Conservation (phyloP, 2,888 invertebrate genomes). For the Spicauda simplicius region DNA sequence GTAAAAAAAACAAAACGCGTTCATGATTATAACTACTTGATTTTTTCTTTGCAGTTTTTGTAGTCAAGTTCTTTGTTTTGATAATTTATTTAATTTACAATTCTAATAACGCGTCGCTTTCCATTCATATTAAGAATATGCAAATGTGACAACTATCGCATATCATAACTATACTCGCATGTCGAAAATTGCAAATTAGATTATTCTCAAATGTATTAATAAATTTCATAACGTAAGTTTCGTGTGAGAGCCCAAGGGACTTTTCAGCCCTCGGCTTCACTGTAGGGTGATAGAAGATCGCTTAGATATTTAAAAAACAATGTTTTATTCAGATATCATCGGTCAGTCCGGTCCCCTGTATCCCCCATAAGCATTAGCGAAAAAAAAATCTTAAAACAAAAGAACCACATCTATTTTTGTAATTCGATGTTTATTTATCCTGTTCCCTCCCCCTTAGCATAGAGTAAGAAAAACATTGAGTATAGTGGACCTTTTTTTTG, state of each 20-base stretch:
- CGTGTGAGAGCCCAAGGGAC: neutral
- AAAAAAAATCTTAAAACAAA: too few relatives aligned
- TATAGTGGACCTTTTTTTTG: too few relatives aligned
- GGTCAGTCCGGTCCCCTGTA: too few relatives aligned
- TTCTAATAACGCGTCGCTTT: neutral
- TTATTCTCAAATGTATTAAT: conserved; percentile 21
- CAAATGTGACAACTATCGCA: neutral
- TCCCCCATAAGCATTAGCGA: too few relatives aligned
- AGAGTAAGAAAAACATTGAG: too few relatives aligned
- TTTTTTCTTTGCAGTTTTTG: too few relatives aligned
- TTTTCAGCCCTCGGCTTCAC: neutral
- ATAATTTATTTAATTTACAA: neutral
- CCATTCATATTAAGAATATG: conserved; percentile 2
- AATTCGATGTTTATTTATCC: too few relatives aligned
- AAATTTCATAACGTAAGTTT: conserved; percentile 9
- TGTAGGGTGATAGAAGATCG: neutral
- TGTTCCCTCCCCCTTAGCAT: too few relatives aligned
- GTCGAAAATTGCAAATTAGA: conserved; percentile 28
- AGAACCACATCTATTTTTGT: too few relatives aligned
- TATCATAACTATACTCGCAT: neutral
- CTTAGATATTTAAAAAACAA: neutral
- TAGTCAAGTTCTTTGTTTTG: too few relatives aligned
- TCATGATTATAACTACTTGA: too few relatives aligned
- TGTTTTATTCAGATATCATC: neutral
- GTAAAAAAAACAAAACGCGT: too few relatives aligned